Conservation (phyloP, 2,797 vertebrate genomes). For the Ibycter americanus region DNA sequence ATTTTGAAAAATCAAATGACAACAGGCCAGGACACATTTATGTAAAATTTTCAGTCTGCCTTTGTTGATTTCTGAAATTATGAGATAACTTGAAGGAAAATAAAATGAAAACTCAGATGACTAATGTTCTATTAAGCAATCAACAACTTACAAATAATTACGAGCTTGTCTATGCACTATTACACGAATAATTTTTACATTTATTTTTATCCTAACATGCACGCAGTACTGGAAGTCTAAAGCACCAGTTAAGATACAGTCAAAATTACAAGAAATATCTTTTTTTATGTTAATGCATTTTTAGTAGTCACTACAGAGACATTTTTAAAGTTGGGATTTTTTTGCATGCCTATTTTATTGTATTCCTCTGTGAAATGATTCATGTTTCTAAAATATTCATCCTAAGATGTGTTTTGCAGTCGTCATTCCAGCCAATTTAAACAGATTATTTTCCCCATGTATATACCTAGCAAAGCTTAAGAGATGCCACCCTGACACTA, state of each 20-base stretch:
- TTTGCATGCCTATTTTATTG: neutral
- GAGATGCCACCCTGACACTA: neutral
- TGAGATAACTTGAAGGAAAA: neutral
- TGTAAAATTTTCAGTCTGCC: neutral
- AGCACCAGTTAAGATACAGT: neutral
- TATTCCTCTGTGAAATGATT: neutral
- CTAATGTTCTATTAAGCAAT: neutral
- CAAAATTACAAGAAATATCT: neutral
- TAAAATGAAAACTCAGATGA: neutral
- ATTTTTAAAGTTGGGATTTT: neutral
- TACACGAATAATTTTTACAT: neutral
- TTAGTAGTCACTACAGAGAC: neutral
- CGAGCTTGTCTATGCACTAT: neutral
- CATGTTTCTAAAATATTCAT: neutral
- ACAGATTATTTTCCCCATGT: neutral
- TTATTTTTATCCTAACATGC: neutral
- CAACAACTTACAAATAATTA: neutral
- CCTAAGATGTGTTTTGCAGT: neutral
- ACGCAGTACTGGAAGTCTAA: neutral
- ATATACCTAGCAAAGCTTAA: neutral
- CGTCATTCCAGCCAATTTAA: neutral
- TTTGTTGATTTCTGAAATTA: neutral
- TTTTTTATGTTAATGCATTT: neutral
- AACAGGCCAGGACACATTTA: neutral
- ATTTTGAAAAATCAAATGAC: conserved; percentile 16